Evolutionary conservation across 2,113 vertebrate genomes (phyloP).

Genomic region (Seriola dumerili): DNA sequence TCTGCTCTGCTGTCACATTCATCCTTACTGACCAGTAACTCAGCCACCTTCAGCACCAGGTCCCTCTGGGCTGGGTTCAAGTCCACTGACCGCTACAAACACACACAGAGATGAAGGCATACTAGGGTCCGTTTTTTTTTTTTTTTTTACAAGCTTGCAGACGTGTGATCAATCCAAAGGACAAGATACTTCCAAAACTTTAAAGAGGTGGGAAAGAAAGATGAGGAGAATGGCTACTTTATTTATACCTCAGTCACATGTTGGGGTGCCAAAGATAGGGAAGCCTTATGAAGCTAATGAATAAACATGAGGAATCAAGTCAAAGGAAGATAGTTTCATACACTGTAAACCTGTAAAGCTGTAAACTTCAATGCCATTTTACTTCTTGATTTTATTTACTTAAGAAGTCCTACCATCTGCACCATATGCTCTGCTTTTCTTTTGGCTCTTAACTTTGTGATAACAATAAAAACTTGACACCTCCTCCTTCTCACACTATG

Average conservation of each 20-base stretch:
- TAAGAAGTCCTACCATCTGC: neutral
- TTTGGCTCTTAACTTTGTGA: neutral
- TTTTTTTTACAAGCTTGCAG: neutral
- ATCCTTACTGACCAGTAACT: constrained; percentile 90
- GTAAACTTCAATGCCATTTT: neutral
- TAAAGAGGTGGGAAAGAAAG: no score
- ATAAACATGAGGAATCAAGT: neutral
- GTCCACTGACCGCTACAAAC: constrained; percentile 93
- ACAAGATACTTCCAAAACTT: neutral
- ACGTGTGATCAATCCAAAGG: neutral
- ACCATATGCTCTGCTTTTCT: neutral
- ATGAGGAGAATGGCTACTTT: neutral
- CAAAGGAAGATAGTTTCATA: neutral
- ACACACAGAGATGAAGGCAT: neutral
- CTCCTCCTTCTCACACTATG: neutral
- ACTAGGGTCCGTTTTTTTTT: neutral
- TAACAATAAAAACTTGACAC: neutral
- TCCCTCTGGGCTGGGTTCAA: constrained; percentile 95
- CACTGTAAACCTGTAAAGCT: neutral
- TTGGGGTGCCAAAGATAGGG: neutral
- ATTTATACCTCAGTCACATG: neutral
- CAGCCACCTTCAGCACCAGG: constrained; percentile 96
- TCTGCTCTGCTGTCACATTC: constrained; percentile 92
- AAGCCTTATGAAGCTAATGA: neutral
- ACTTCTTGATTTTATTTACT: neutral